Percentiles rank a stretch among this genome's conserved stretches.
Evolutionary conservation across 2,888 invertebrate species (phyloP).

Genomic region (Syritta pipiens): DNA sequence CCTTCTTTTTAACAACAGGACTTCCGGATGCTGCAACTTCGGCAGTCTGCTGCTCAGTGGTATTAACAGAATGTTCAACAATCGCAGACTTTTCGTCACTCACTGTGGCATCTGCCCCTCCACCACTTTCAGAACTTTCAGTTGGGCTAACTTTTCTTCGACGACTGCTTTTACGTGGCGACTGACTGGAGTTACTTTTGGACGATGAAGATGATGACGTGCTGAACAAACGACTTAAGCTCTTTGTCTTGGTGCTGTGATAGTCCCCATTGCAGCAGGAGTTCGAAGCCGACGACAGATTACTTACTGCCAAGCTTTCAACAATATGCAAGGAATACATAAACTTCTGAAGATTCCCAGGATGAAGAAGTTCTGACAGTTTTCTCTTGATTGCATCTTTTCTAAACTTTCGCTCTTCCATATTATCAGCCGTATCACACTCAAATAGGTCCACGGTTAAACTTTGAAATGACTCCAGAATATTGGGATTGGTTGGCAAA

Average conservation of each 20-base stretch:
- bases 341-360: slow-evolving; percentile 93
- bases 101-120: slow-evolving; percentile 49
- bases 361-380: slow-evolving; percentile 89
- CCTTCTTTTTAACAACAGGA: slow-evolving; percentile 39
- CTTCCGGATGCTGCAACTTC: slow-evolving; percentile 17
- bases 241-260: slow-evolving; percentile 36
- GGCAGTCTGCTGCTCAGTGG: slow-evolving; percentile 3
- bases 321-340: slow-evolving; percentile 97
- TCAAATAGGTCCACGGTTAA: slow-evolving; percentile 79
- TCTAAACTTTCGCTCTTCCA: slow-evolving; percentile 75
- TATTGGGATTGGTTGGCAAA: slow-evolving; percentile 92
- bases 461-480: slow-evolving; percentile 88
- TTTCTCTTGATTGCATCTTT: slow-evolving; percentile 77
- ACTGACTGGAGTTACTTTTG: slow-evolving; percentile 58
- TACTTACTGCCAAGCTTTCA: slow-evolving; percentile 83
- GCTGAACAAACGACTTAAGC: slow-evolving; percentile 50
- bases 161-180: slow-evolving; percentile 52
- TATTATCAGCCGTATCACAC: slow-evolving; percentile 72
- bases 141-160: slow-evolving; percentile 55
- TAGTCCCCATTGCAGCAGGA: slow-evolving; percentile 56
- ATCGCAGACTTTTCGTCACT: slow-evolving; percentile 63
- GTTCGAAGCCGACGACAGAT: slow-evolving; percentile 70
- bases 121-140: slow-evolving; percentile 60
- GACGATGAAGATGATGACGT: slow-evolving; percentile 57
- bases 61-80: slow-evolving; percentile 22